Evolutionary conservation across 2,113 vertebrate genomes (phyloP).

Genomic region (Sphyrna mokarran): DNA sequence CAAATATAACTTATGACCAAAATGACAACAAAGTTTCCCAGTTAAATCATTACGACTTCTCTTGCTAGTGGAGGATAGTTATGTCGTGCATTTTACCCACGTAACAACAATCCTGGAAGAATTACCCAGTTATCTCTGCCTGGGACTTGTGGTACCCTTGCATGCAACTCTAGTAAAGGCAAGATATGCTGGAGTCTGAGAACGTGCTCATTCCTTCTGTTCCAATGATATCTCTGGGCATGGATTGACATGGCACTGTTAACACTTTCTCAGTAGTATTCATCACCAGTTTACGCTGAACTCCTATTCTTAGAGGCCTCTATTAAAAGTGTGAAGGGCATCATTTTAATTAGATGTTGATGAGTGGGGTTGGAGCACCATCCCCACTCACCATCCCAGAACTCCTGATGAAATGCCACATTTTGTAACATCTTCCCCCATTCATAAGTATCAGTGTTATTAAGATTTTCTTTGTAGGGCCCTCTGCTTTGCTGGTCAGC

Average conservation of each 20-base stretch:
- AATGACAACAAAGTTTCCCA: not conserved
- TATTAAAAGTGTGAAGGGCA: not conserved
- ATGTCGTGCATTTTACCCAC: not conserved
- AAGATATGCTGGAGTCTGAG: not conserved
- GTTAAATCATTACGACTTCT: not conserved
- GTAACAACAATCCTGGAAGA: not conserved
- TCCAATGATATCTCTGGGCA: not conserved
- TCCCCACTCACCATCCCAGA: not conserved
- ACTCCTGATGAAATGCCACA: not conserved
- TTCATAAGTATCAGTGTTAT: not conserved
- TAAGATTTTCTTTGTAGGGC: not conserved
- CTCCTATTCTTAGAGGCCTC: not conserved
- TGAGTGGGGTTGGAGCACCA: not conserved
- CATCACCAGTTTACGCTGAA: not conserved
- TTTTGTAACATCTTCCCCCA: not conserved
- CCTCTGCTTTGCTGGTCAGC: not conserved
- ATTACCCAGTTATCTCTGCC: no score
- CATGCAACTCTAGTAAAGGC: not conserved
- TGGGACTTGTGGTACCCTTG: no score
- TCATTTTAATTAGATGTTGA: not conserved
- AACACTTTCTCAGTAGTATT: not conserved
- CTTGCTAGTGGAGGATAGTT: not conserved
- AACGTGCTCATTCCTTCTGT: not conserved
- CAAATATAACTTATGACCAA: not conserved
- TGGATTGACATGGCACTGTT: not conserved